phyloP scores from a whole-genome alignment of 2,888 invertebrate genomes.

The Phengaris alcon region DNA sequence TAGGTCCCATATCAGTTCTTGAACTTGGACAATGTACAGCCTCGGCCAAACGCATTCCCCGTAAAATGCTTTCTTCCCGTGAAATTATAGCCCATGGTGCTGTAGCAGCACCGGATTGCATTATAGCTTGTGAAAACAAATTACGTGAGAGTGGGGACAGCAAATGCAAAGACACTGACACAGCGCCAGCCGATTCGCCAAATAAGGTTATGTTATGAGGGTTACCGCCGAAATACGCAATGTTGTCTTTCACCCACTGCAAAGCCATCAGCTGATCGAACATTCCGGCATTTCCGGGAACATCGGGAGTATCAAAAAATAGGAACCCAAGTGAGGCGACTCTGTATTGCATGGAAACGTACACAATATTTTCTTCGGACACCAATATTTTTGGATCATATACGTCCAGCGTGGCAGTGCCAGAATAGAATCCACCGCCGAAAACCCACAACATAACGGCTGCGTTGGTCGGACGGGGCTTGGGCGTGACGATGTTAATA shows the following conservation, averaged over 20 bases:
- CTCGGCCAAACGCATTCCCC: slow-evolving; percentile 89
- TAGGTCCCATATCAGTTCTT: slow-evolving; percentile 81
- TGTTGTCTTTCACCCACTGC: slow-evolving; percentile 93
- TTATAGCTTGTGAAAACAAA: slow-evolving; percentile 91
- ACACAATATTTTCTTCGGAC: slow-evolving; percentile 91
- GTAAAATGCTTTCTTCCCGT: slow-evolving; percentile 84
- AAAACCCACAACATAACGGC: slow-evolving; percentile 97
- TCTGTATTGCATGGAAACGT: slow-evolving; percentile 97
- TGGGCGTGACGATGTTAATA: slow-evolving; percentile 94
- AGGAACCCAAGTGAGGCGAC: slow-evolving; percentile 94
- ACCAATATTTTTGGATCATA: slow-evolving; percentile 95
- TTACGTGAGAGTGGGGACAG: slow-evolving; percentile 89
- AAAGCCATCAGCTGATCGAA: slow-evolving; percentile 96
- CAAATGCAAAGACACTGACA: slow-evolving; percentile 92
- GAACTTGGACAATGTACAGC: slow-evolving; percentile 90
- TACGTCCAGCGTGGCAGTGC: slow-evolving; percentile 93
- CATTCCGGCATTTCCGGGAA: slow-evolving; percentile 95
- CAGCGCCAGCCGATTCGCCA: slow-evolving; percentile 97
- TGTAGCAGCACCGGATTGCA: slow-evolving; percentile 95
- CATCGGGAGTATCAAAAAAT: slow-evolving; percentile 91
- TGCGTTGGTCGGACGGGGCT: slow-evolving; percentile 87
- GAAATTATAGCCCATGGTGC: slow-evolving; percentile 96
- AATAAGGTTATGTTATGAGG: slow-evolving; percentile 93
- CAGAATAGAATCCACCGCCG: slow-evolving; percentile 95
- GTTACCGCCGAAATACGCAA: slow-evolving; percentile 92